Base-by-base conservation (phyloP, 1,140 invertebrate species). In the Rhopalosiphum padi region DNA sequence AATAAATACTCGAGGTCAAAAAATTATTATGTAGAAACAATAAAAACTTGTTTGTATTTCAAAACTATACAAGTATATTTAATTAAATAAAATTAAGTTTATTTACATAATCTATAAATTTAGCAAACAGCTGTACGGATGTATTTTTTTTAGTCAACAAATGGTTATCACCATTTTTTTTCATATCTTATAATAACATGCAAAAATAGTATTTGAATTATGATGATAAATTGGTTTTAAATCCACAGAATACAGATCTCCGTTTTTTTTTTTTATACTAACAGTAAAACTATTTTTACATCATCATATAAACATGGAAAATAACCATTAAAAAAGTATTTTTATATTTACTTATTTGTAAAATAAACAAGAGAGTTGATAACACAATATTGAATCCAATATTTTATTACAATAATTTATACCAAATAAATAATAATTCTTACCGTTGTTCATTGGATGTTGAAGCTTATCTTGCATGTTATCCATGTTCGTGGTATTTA, bases 401-500 rank as follows among this genome's bases (percentile, higher is more conserved):
- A 68, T n/a, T 68, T n/a, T n/a, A 68, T 30, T n/a, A n/a, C 25
- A 11, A n/a, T 11, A 11, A 68, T 68, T n/a, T 68, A 4, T n/a
- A 68, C 4, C 60, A 68, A 68, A 68, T 11, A 68, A 68, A 68
- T 53, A 53, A 53, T 53, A 11, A 23, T 53, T 53, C 23, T 91
- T 35, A 91, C 90, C 60, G 22, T 91, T 91, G 46, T 82, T 91
- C 90, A 91, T 82, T 35, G 90, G 35, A 48, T 83, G 68, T 91
- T 91, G 55, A 91, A 48, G 43, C 35, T 91, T 82, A 30, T 91
- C 43, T 83, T 82, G 37, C 48, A 82, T 48, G 48, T 91, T 48
- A 51, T 91, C 90, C 90, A 91, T 91, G 35, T 43, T 91, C 68
- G 23, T 46, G 35, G n/a, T 91, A 91, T 51, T 91, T 91, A 35